Evolutionary conservation across 2,888 invertebrate genomes (phyloP), one percentile per base, ranked within the genome.

Genomic region (Apotomis betuletana): DNA sequence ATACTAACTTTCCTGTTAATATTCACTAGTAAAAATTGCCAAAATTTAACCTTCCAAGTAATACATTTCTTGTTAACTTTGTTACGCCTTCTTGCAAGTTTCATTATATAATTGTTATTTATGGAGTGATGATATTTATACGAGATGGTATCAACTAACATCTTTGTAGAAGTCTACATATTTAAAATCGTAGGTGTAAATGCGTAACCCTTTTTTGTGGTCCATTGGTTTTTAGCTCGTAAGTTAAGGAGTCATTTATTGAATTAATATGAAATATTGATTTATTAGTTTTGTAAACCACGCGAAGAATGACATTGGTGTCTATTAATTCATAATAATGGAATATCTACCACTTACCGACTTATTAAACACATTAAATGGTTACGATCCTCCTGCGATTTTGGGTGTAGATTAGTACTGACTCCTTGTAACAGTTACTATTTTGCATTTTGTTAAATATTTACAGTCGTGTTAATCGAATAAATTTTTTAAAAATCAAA

Each of bases 361-460:
- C 13, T 15, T 8, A 15, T 8, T 55, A 80, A 77, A 80, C 74
- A 79, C 75, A 80, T 74, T 81, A 76, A 80, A 77, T 71, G 38
- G 49, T 54, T 61, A 52, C 27, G 4, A 61, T 15, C 55, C n/a
- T 44, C 60, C 60, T 67, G 51, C 61, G 54, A 61, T 67, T 71
- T 57, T 52, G 57, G 61, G 9, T 52, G 71, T 57, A 67, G 51
- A 51, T 15, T 81, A 76, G 84, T 81, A 83, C 83, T 79, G 80
- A 85, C 86, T 89, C 89, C 90, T 85, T 84, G 83, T 86, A 82
- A 87, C 81, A 86, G 87, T 88, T 83, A 90, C 87, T 88, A 87
- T 91, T 91, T 90, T 91, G 89, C 89, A 91, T 90, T 93, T 92
- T 92, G 92, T 92, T 93, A 90, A 87, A 87, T 69, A 64, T 88